phyloP scores from a whole-genome alignment of 1,140 invertebrate species.

The Caerostris darwini region DNA sequence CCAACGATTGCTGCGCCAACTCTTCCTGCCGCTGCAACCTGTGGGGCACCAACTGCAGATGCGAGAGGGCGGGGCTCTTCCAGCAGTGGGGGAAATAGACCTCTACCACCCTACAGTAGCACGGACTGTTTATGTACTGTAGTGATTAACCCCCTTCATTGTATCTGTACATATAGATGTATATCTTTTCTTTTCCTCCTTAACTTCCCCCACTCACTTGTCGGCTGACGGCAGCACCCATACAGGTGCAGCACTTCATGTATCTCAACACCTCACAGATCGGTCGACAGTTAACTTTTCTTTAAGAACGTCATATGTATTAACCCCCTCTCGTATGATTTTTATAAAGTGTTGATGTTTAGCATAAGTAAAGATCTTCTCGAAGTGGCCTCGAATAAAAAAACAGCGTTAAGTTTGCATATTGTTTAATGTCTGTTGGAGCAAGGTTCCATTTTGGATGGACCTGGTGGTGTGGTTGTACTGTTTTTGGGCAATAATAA shows the following conservation, averaged over 20 bases:
- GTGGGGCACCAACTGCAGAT: conserved; percentile 94
- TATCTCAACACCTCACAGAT: neutral
- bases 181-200: neutral
- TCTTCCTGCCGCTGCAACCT: conserved; percentile 93
- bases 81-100: conserved; percentile 89
- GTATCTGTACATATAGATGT: conserved; percentile 12
- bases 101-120: neutral
- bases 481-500: neutral
- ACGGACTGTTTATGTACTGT: neutral
- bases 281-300: neutral
- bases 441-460: neutral
- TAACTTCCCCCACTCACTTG: neutral
- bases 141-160: neutral
- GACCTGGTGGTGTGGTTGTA: neutral
- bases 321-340: no score
- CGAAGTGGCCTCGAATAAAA: conserved; percentile 22
- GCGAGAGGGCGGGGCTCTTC: conserved; percentile 93
- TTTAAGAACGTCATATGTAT: no score
- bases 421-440: neutral
- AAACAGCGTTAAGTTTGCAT: neutral
- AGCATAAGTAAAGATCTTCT: conserved; percentile 1
- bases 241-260: neutral
- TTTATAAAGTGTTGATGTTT: neutral
- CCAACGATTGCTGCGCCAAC: conserved; percentile 92
- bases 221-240: conserved; percentile 1